Base-by-base conservation (phyloP, 2,888 invertebrate genomes). In the Dyspetes luteomarginatus region DNA sequence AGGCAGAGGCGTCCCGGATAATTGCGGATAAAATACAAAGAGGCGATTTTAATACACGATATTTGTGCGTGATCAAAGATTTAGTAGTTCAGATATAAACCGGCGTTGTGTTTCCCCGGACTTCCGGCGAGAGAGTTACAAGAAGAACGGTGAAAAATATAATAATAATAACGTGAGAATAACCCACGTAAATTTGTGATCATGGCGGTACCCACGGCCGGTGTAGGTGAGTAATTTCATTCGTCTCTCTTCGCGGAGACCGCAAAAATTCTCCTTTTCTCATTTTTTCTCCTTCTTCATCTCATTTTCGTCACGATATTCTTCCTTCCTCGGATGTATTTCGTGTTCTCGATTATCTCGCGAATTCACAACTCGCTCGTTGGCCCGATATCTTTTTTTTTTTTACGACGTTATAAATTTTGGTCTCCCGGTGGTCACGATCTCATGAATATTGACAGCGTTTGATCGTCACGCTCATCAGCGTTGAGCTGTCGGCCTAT, bases 161-260 rank as follows among this genome's bases (percentile, higher is more conserved):
- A 73, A 83, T 84, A 86, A 87, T 86, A 86, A 86, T 88, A 89
- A 86, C 86, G 86, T 86, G 82, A n/a, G n/a, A n/a, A n/a, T n/a
- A n/a, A 71, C 83, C 85, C 82, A 75, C 84, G 85, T 85, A 87
- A 88, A 89, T 87, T 86, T 72, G 84, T 83, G 84, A 94, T 95
- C 94, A 97, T 97, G 97, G 97, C 97, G 96, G 96, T 96, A 94
- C 96, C 95, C 94, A 95, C 95, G 94, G 95, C 96, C 96, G 96
- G 96, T 96, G 97, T 97, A 94, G 97, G 97, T 96, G 95, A 95
- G 96, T 81, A 65, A 78, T 78, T 58, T 68, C 69, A 76, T 81
- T 77, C 68, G 67, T 78, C 78, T 80, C 82, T 83, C 67, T 65
- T 56, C 48, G 52, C 58, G 58, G 19, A 48, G 17, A 68, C 56